These are phyloP conservation scores for Calidris pugnax DNA, from an alignment of 2,113 vertebrate species.

Conservation along the genomic window DNA sequence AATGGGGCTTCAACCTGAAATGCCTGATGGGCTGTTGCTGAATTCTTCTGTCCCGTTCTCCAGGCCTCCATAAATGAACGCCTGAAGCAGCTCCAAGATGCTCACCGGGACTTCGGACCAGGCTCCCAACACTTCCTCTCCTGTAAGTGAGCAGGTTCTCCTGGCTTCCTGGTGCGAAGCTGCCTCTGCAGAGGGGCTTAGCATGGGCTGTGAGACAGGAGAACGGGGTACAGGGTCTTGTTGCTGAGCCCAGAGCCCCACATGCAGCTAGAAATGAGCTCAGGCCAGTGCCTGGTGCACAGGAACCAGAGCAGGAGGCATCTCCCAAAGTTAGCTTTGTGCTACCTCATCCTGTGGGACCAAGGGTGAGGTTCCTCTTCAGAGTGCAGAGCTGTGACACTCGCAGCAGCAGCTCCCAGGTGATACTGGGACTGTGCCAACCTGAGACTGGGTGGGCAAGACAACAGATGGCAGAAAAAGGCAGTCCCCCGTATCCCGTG, in stretches of 20 bases:
- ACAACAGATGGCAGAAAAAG: background rate
- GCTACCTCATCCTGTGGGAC: background rate
- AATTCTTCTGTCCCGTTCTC: background rate
- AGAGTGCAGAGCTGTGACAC: background rate
- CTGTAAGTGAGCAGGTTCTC: slow-evolving; percentile 78
- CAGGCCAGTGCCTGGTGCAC: background rate
- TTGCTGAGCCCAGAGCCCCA: background rate
- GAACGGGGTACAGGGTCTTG: background rate
- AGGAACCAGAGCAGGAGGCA: background rate
- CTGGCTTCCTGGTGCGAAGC: background rate
- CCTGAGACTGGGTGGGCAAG: background rate
- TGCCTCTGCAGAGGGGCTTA: background rate
- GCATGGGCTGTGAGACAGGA: background rate
- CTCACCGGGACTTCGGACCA: slow-evolving; percentile 95
- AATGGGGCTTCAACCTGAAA: background rate
- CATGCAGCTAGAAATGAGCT: background rate
- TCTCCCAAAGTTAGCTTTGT: background rate
- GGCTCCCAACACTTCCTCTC: slow-evolving; percentile 98
- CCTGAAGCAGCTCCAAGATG: slow-evolving; percentile 95
- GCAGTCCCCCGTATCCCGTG: rapidly evolving
- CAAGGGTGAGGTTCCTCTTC: background rate
- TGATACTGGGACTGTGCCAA: background rate
- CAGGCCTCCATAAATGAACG: slow-evolving; percentile 91
- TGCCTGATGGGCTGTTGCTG: background rate
- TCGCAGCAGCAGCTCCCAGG: background rate